Evolutionary conservation across 2,113 vertebrate species (phyloP), one percentile per base, ranked within the genome.

Genomic region (Ciconia maguari): DNA sequence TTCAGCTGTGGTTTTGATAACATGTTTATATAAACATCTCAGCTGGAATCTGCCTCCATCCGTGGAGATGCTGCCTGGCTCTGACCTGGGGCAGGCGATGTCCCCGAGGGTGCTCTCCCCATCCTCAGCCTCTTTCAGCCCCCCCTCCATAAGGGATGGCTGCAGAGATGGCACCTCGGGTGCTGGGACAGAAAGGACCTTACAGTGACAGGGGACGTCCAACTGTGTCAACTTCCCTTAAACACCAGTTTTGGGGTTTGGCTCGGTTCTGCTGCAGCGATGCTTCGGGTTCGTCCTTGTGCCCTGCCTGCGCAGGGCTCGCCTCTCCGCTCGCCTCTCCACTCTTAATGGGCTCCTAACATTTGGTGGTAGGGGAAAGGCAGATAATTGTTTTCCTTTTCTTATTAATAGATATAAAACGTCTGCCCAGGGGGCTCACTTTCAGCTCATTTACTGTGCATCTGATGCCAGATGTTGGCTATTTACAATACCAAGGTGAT

Each of bases 381-480:
- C 90, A 92, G 93, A n/a, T 79, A 79, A 79, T 83, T 96, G 91
- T 94, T 95, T 94, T 89, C 89, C 62, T 95, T 95, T 94, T 41
- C 82, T 94, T 94, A 87, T 95, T 94, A 97, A 94, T 85, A 95
- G 87, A 74, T 85, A 85, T 85, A 83, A 96, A 95, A 80, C 2
- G 21, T 57, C 58, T 95, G 82, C 91, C 94, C 78, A 46, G 64
- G 91, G 82, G 94, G 75, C 78, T 96, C 78, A 32, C 93, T 90
- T 89, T 80, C 87, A 90, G 84, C 91, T 93, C 91, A 66, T 89
- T 92, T 75, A 34, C 81, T 77, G 70, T 60, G 80, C 48, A 11
- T 89, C 87, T 19, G 55, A 88, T 94, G 87, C 89, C 96, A 95
- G 95, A 90, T 96, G 95, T 96, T 95, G 93, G 94, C 75, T 96